A percentile compares a stretch with the other conserved stretches of the same genome.
Conservation (phyloP, 2,113 vertebrate species). For the Lasiurus borealis region DNA sequence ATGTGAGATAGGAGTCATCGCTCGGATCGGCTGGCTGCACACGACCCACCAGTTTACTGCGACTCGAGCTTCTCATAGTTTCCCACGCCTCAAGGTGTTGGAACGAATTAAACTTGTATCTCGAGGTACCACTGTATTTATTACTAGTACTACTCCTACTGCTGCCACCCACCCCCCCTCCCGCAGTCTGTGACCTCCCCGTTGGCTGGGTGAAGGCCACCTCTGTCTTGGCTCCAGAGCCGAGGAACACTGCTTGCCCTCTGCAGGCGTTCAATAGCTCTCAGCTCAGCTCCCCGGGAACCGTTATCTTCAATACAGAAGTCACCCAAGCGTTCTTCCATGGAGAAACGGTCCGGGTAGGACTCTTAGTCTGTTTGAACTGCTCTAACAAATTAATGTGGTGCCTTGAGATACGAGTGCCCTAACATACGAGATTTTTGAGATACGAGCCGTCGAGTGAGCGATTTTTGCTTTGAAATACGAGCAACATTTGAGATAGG, state of each 20-base stretch:
- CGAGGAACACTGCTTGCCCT: not conserved
- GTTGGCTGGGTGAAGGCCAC: not conserved
- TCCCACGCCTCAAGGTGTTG: too few relatives aligned
- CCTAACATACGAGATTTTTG: too few relatives aligned
- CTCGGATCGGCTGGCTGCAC: too few relatives aligned
- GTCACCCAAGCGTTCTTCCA: not conserved
- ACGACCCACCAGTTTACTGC: too few relatives aligned
- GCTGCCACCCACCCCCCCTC: not conserved
- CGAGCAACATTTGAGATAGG: too few relatives aligned
- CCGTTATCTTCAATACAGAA: not conserved
- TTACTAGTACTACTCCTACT: not conserved
- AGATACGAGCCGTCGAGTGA: too few relatives aligned
- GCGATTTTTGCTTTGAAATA: too few relatives aligned
- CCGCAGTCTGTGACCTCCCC: not conserved
- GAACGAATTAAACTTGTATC: too few relatives aligned
- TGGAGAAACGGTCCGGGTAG: not conserved
- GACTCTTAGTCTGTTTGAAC: not conserved
- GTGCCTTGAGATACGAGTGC: too few relatives aligned
- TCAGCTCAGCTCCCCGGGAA: not conserved
- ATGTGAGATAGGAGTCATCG: too few relatives aligned
- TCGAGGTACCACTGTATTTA: too few relatives aligned
- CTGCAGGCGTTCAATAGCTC: not conserved
- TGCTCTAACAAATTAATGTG: not conserved
- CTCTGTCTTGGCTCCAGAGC: slow-evolving; percentile 1
- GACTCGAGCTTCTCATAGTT: too few relatives aligned